Base-by-base conservation (phyloP, 2,797 vertebrate genomes). In the Staurois parvus region DNA sequence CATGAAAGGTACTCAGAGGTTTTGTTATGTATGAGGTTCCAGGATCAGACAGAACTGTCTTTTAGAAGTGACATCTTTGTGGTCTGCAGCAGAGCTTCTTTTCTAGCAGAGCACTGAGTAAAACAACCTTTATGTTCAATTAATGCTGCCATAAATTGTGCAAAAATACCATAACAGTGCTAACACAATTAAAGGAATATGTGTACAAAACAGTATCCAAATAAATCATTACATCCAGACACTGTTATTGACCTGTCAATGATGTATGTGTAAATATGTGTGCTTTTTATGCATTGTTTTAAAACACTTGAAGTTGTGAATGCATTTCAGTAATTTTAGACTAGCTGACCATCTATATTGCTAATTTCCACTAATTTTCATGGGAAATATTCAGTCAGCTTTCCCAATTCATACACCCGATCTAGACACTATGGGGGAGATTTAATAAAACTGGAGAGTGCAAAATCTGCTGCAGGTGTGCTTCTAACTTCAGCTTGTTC, bases 21-120 rank as follows among this genome's bases (percentile, higher is more conserved):
- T 84, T 84, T 84, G 75, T 78, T 84, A 78, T 72, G 56, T 30
- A 84, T 84, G 83, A 84, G 75, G 75, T 62, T 77, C 28, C 26
- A 72, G 76, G 79, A 72, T 81, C 81, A 83, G 81, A 75, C 62
- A 75, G 72, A 32, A 48, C 59, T 68, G 17, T 67, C 62, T 75
- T 37, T 75, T n/a, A 76, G 62, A 76, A 76, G 62, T 83, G 28
- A 75, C 81, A 68, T 56, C 81, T 83, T 82, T 83, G 81, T 52
- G 37, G 59, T 32, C 37, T 67, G 40, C 8, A 82, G 40, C 8
- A 82, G 34, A 81, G 26, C 48, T 21, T 62, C 13, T 72, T 30
- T 64, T 28, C 34, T 79, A 79, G 45, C 45, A 79, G 26, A 56
- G 78, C 15, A 21, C 56, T 19, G 45, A 34, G 52, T 34, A 72